Evolutionary conservation across 2,113 vertebrate species (phyloP), one percentile per base, ranked within the genome.

Genomic region (Dinomys branickii): DNA sequence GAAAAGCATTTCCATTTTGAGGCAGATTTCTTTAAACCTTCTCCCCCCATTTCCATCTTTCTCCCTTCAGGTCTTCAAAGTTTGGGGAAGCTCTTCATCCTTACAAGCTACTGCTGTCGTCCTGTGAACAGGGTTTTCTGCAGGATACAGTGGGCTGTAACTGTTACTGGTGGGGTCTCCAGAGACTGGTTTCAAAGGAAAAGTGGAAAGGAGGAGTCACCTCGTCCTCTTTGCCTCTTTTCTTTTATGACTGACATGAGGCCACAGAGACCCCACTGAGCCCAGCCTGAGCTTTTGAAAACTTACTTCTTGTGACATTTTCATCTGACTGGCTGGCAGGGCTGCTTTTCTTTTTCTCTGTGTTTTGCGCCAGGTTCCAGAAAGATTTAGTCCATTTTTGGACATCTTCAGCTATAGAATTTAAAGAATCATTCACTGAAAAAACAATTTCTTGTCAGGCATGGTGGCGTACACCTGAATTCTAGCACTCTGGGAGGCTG

Each of bases 181-280:
- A 63, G 41, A 71, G n/a, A 63, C 93, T 52, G 65, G 20, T 58
- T 86, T 87, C 85, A 95, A 44, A 92, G n/a, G 54, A 58, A 73
- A 28, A 41, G 30, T 9, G 1, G 59, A 44, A 77, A 58, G 56
- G 20, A 30, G 9, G 19, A 30, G 19, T n/a, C 4, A 1, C 54
- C 8, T 1, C 63, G 85, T 88, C 85, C 61, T 91, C 22, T 28
- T 35, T 30, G 41, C 67, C 22, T 50, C 38, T 93, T 83, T 33
- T 69, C 35, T 71, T 71, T 54, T 65, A 9, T 26, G 10, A 75
- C 61, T 75, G 65, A 52, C 30, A 2, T 86, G 28, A 8, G 41
- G 88, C 41, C 65, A 4, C 52, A 54, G 85, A 92, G 61, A 91
- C n/a, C 52, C 69, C 78, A 63, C 77, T 82, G 52, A 94, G 83